Conservation (phyloP, 2,888 invertebrate genomes). For the Boloria selene region DNA sequence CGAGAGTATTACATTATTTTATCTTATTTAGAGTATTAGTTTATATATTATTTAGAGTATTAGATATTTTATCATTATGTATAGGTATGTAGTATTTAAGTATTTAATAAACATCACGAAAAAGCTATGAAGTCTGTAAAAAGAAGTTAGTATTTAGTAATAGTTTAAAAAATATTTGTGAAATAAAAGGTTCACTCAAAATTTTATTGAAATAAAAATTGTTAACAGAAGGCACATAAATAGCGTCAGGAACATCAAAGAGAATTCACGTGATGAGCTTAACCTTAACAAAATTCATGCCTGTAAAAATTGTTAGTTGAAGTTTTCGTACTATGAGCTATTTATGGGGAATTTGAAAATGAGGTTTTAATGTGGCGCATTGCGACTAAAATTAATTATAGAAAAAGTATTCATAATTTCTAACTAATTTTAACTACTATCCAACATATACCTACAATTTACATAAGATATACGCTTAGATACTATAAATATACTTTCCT, state of each 20-base stretch:
- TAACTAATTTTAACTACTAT: conserved; percentile 1
- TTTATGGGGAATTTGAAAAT: conserved; percentile 40
- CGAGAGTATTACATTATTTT: too few species aligned
- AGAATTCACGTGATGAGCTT: conserved; percentile 44
- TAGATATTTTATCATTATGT: too few species aligned
- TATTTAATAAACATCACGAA: too few species aligned
- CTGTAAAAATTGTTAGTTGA: conserved; percentile 38
- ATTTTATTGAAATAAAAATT: conserved; percentile 29
- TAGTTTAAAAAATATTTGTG: conserved; percentile 11
- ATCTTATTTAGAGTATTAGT: too few species aligned
- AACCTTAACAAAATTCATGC: conserved; percentile 48
- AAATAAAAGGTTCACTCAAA: conserved; percentile 18
- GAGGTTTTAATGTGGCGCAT: conserved; percentile 20
- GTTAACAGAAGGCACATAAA: conserved; percentile 39
- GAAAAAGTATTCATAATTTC: neutral
- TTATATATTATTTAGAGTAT: too few species aligned
- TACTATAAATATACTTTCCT: neutral
- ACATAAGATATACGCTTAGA: neutral
- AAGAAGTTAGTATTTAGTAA: neutral
- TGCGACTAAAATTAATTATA: conserved; percentile 20
- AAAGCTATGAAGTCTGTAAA: neutral
- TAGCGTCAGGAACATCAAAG: conserved; percentile 47
- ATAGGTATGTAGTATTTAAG: too few species aligned
- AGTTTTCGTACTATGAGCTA: conserved; percentile 44
- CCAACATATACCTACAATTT: neutral